Base-by-base conservation (phyloP, 2,797 vertebrate species). In the Channa striata region DNA sequence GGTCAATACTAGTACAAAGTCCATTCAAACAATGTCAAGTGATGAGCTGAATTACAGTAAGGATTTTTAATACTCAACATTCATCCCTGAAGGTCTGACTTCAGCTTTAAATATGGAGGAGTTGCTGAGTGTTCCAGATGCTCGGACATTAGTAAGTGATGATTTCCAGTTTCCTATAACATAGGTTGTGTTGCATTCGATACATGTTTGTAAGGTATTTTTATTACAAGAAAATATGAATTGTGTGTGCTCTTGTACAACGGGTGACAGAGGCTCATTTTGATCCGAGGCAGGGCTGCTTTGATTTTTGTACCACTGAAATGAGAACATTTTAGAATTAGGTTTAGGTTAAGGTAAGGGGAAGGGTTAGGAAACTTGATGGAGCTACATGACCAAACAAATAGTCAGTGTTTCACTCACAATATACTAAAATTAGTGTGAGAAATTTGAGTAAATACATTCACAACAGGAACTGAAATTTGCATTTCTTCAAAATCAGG, bases 21-120 rank as follows among this genome's bases (percentile, higher is more conserved):
- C 25, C 25, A 30, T 30, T 43, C 3, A 11, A 20, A 57, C 25
- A 48, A 19, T 47, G 6, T 48, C 4, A 40, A 20, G 2, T 23
- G 6, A 52, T 20, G 14, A 48, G 25, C 4, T 42, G 8, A 34
- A 50, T 37, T 21, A 50, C 12, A 46, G 20, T 53, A 10, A 49
- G 0, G 14, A 49, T 71, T 23, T 43, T 33, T 49, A 49, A 60
- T 37, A 1, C 10, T 37, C 19, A 62, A 67, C n/a, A 17, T 51
- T 77, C 59, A n/a, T 44, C 30, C 8, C 58, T 39, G 34, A 70
- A 92, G 91, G 34, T 78, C 56, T 80, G 50, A 72, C 80, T 25
- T 65, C 58, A 1, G 59, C 64, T 25, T 43, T 69, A 4, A 33
- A 66, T 14, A 16, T 43, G 1, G 44, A 51, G 6, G 74, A 23